Conservation (phyloP, 2,797 vertebrate species). For the Carcharodon carcharias region DNA sequence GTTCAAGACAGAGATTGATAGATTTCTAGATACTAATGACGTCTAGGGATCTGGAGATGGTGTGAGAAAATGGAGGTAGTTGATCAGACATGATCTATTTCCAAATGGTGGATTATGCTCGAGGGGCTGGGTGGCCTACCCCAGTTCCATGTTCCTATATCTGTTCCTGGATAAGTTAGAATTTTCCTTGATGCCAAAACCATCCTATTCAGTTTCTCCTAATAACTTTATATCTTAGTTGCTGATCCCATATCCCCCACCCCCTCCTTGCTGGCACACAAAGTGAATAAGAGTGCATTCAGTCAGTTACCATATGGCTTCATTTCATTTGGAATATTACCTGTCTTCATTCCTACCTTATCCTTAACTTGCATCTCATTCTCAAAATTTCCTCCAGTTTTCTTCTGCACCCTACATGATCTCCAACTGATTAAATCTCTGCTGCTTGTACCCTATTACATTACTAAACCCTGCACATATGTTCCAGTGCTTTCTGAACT, state of each 20-base stretch:
- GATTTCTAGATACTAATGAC: no score
- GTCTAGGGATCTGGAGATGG: no score
- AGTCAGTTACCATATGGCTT: not conserved
- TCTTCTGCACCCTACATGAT: not conserved
- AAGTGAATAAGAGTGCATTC: not conserved
- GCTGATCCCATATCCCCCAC: not conserved
- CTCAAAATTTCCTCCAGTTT: not conserved
- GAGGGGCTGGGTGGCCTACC: no score
- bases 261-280: no score
- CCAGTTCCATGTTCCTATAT: no score
- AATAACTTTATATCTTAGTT: not conserved
- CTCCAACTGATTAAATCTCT: not conserved
- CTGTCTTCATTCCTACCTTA: not conserved
- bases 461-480: not conserved
- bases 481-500: not conserved
- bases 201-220: not conserved
- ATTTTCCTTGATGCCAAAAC: not conserved
- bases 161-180: not conserved
- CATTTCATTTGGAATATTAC: not conserved
- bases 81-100: no score
- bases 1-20: no score
- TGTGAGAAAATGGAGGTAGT: no score
- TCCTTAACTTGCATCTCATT: not conserved
- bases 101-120: no score
- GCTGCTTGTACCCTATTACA: not conserved